phyloP scores from a whole-genome alignment of 2,888 invertebrate species.

The Tetheella fluctuosa region DNA sequence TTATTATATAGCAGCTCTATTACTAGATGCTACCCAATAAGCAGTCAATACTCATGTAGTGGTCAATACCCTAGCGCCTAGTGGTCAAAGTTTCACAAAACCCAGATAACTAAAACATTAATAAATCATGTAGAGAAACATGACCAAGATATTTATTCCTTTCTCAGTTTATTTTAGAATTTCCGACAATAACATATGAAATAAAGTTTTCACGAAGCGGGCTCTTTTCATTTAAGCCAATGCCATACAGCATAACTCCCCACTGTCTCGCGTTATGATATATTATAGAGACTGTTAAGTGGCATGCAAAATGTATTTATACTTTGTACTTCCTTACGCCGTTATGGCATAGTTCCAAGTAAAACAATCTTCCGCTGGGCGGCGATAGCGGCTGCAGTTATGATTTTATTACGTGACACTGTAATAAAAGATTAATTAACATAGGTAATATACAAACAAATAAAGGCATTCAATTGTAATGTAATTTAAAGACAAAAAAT shows the following conservation, averaged over 20 bases:
- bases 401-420: constrained; percentile 72
- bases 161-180: constrained; percentile 12
- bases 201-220: constrained; percentile 22
- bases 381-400: constrained; percentile 67
- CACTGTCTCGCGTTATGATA: constrained; percentile 66
- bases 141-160: neutral
- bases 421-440: constrained; percentile 66
- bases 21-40: no score
- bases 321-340: constrained; percentile 79
- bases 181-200: constrained; percentile 24
- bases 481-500: no score
- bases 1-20: no score
- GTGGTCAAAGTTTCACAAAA: neutral
- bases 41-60: no score
- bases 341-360: constrained; percentile 80
- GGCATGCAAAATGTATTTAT: constrained; percentile 83
- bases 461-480: no score
- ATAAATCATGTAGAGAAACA: neutral
- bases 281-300: constrained; percentile 77
- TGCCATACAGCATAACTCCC: constrained; percentile 49
- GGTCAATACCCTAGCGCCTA: no score
- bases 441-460: constrained; percentile 37
- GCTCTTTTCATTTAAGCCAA: constrained; percentile 28
- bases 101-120: neutral
- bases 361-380: constrained; percentile 78